Conservation (phyloP, 2,797 vertebrate genomes). For the Capromys pilorides region DNA sequence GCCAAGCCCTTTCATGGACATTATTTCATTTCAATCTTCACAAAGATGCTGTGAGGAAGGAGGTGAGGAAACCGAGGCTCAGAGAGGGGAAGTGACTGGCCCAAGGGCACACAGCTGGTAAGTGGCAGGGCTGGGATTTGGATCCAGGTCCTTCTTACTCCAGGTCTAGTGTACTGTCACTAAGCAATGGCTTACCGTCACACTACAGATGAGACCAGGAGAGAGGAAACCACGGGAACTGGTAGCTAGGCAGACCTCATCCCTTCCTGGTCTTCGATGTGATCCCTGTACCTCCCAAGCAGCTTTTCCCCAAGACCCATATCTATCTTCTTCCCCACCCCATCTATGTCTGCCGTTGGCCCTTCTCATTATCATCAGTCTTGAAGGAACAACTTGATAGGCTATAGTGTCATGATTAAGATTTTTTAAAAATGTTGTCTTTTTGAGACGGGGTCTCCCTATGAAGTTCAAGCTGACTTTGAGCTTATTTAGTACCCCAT, state of each 20-base stretch:
- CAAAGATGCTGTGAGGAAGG: conserved; percentile 80
- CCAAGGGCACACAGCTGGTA: conserved; percentile 78
- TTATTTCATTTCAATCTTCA: conserved; percentile 80
- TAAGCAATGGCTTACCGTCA: conserved; percentile 26
- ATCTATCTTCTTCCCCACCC: not conserved
- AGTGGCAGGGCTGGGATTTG: conserved; percentile 75
- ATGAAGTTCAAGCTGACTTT: too few relatives aligned
- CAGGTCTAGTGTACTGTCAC: conserved; percentile 49
- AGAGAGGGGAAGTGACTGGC: conserved; percentile 79
- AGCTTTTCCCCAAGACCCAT: not conserved
- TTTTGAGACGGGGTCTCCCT: too few relatives aligned
- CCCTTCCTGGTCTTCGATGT: not conserved
- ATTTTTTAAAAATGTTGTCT: not conserved
- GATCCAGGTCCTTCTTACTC: conserved; percentile 70
- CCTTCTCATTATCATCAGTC: not conserved
- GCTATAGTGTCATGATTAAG: not conserved
- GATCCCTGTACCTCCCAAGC: not conserved
- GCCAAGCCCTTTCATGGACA: conserved; percentile 71
- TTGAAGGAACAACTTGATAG: not conserved
- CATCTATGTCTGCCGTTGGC: not conserved
- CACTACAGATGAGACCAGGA: conserved; percentile 26
- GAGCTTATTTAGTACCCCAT: too few relatives aligned
- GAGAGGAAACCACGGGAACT: not conserved
- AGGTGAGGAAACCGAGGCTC: conserved; percentile 79
- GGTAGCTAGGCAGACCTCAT: not conserved